phyloP scores from a whole-genome alignment of 2,888 invertebrate genomes.

The Drosophila trichaetosa region DNA sequence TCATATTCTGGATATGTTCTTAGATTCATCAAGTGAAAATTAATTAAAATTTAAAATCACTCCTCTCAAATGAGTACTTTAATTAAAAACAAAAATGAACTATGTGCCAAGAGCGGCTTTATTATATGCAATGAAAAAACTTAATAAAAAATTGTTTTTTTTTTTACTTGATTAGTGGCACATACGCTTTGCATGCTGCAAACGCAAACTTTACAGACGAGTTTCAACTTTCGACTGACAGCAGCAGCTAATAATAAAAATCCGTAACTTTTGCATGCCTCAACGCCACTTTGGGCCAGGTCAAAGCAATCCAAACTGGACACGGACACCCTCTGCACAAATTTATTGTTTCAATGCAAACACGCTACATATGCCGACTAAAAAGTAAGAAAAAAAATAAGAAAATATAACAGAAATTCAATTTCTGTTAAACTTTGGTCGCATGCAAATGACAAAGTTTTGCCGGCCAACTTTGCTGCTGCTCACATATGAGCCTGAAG shows the following conservation, averaged over 20 bases:
- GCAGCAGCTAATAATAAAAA: conserved; percentile 48
- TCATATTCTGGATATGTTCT: neutral
- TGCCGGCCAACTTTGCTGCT: conserved; percentile 54
- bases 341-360: conserved; percentile 76
- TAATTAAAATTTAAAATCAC: neutral
- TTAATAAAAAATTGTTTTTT: neutral
- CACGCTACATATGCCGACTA: conserved; percentile 61
- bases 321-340: conserved; percentile 51
- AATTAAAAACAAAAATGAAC: neutral
- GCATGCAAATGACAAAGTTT: conserved; percentile 80
- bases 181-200: neutral
- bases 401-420: conserved; percentile 71
- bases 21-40: neutral
- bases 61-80: neutral
- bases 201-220: conserved; percentile 41
- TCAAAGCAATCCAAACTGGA: conserved; percentile 63
- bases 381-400: conserved; percentile 15
- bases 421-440: conserved; percentile 78
- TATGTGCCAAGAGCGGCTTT: neutral
- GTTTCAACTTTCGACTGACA: conserved; percentile 20
- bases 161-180: conserved; percentile 12
- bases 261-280: conserved; percentile 47
- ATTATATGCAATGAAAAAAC: conserved; percentile 7
- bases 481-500: conserved; percentile 40
- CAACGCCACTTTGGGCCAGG: conserved; percentile 64